A percentile compares a stretch with the other conserved stretches of the same genome.
These are phyloP conservation scores for Thamnaconus septentrionalis DNA, from an alignment of 2,113 vertebrate species.

Conservation along the genomic window DNA sequence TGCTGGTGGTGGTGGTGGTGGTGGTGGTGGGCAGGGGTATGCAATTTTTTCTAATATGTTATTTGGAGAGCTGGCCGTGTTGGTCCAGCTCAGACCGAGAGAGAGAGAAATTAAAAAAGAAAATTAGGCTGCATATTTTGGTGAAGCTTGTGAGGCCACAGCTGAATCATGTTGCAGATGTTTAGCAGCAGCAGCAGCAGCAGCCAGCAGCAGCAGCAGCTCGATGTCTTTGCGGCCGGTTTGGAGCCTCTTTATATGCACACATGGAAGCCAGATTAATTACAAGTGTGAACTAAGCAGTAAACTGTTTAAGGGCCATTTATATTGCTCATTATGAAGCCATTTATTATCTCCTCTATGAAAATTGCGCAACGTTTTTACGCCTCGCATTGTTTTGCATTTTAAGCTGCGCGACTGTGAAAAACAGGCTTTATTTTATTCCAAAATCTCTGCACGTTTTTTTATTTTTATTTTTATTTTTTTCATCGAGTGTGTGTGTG, in stretches of 20 bases:
- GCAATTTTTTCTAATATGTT: conserved; percentile 42
- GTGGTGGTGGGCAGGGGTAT: not conserved
- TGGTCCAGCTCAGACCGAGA: conserved; percentile 19
- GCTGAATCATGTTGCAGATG: conserved; percentile 47
- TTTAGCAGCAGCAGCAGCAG: conserved; percentile 48
- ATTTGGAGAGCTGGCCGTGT: conserved; percentile 26
- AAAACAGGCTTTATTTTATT: not conserved
- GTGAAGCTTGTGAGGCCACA: conserved; percentile 35
- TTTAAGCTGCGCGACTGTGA: conserved; percentile 27
- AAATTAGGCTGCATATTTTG: conserved; percentile 13
- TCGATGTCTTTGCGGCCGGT: conserved; percentile 15
- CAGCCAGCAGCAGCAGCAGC: too few relatives aligned
- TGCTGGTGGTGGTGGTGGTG: too few relatives aligned
- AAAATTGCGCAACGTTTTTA: conserved; percentile 58
- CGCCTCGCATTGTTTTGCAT: conserved; percentile 62
- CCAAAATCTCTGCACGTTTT: conserved; percentile 49
- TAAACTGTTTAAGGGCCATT: conserved; percentile 70
- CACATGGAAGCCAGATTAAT: conserved; percentile 67
- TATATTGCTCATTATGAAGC: conserved; percentile 71
- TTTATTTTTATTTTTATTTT: conserved; percentile 43
- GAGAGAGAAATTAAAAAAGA: not conserved
- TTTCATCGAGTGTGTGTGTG: not conserved
- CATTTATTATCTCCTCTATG: conserved; percentile 69
- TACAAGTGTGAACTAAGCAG: conserved; percentile 72
- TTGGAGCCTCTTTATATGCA: conserved; percentile 62